A percentile compares a stretch with the other conserved stretches of the same genome.
Evolutionary conservation across 2,888 invertebrate genomes (phyloP).

Genomic region (Euzophera pinguis): DNA sequence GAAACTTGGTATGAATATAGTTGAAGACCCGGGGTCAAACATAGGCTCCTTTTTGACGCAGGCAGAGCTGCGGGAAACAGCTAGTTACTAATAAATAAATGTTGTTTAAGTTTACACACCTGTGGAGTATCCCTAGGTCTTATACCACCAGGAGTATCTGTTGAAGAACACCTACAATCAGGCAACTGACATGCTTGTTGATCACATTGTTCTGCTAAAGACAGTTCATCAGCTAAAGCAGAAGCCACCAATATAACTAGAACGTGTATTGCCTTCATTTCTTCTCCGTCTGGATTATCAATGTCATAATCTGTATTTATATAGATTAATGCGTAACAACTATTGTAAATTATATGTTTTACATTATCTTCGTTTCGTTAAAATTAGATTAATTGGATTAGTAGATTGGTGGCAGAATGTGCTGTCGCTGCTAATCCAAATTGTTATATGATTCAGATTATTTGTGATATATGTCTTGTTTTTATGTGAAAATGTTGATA

Average conservation of each 20-base stretch:
- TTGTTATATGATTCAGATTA: too few relatives aligned
- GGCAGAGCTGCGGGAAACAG: too few relatives aligned
- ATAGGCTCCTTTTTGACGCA: too few relatives aligned
- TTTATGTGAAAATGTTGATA: too few relatives aligned
- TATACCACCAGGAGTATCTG: slow-evolving; percentile 68
- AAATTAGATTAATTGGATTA: not conserved
- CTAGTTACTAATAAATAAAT: too few relatives aligned
- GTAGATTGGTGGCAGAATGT: not conserved
- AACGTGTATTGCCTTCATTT: slow-evolving; percentile 14
- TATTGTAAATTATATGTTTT: not conserved
- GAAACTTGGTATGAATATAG: too few relatives aligned
- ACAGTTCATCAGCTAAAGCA: slow-evolving; percentile 26
- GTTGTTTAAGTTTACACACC: slow-evolving; percentile 52
- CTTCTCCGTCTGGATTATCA: not conserved
- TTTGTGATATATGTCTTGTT: too few relatives aligned
- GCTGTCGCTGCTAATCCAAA: too few relatives aligned
- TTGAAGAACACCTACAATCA: slow-evolving; percentile 73
- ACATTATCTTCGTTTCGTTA: not conserved
- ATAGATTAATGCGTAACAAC: not conserved
- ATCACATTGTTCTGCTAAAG: slow-evolving; percentile 49
- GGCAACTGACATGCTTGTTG: slow-evolving; percentile 65
- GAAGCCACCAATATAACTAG: not conserved
- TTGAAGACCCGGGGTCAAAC: too few relatives aligned
- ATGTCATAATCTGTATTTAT: not conserved
- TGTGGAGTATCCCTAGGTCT: slow-evolving; percentile 71